Evolutionary conservation across 2,888 invertebrate species (phyloP).

Genomic region (Papilio protenor): DNA sequence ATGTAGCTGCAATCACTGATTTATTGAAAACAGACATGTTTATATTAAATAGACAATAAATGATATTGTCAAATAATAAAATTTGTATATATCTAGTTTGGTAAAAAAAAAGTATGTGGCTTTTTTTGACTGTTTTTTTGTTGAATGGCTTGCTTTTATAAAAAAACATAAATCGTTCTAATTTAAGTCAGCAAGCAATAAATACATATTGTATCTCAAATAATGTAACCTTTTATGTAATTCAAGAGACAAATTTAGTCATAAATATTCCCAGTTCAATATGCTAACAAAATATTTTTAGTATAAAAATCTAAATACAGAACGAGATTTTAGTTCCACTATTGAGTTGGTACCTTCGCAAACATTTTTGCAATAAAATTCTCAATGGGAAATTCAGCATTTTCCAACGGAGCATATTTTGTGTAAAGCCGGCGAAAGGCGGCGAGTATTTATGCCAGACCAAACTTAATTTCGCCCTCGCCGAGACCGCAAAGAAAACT

Average conservation of each 20-base stretch:
- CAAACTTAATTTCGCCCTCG: constrained; percentile 75
- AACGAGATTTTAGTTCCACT: constrained; percentile 37
- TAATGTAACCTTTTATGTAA: no score
- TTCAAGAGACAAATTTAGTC: neutral
- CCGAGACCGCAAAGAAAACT: constrained; percentile 78
- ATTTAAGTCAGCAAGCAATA: no score
- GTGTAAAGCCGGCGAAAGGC: constrained; percentile 40
- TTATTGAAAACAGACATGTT: no score
- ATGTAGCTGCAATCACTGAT: no score
- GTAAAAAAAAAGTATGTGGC: no score
- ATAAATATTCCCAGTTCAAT: neutral
- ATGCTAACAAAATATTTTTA: neutral
- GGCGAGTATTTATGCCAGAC: constrained; percentile 52
- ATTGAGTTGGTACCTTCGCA: constrained; percentile 29
- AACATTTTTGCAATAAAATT: constrained; percentile 23
- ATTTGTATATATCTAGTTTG: no score
- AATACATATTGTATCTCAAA: no score
- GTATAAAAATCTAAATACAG: constrained; percentile 1
- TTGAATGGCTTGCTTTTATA: no score
- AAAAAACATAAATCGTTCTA: no score
- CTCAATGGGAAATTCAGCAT: constrained; percentile 43
- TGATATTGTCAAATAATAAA: no score
- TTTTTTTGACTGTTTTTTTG: no score
- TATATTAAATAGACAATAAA: no score
- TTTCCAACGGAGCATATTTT: constrained; percentile 60